Conservation (phyloP, 2,113 vertebrate genomes). For the Talpa occidentalis region DNA sequence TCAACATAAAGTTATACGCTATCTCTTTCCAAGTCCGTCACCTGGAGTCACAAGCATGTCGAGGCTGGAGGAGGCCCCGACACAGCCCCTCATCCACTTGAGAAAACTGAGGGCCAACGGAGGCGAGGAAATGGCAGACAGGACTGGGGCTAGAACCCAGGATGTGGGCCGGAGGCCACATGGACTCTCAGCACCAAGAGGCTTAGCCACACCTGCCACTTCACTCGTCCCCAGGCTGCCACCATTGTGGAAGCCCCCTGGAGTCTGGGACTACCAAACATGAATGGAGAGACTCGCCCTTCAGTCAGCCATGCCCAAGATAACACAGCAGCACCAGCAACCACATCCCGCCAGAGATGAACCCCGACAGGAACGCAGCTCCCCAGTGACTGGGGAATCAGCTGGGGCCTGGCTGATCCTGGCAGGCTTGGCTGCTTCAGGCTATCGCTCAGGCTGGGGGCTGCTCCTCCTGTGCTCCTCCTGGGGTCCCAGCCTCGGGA, state of each 20-base stretch:
- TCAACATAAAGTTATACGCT: background rate
- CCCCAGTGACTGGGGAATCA: background rate
- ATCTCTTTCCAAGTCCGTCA: background rate
- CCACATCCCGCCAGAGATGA: fast-evolving
- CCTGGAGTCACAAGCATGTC: background rate
- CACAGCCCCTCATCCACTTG: no score
- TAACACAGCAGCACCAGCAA: fast-evolving
- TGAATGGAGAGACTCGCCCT: background rate
- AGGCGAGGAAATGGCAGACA: fast-evolving
- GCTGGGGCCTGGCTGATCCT: background rate
- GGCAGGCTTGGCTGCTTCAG: no score
- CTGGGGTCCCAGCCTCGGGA: background rate
- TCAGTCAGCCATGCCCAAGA: fast-evolving
- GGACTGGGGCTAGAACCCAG: background rate
- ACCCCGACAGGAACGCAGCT: fast-evolving
- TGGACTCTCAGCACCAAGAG: background rate
- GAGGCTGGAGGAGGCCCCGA: background rate
- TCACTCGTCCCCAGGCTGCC: no score
- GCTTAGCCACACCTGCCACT: fast-evolving
- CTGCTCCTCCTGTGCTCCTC: background rate
- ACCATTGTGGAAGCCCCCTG: background rate
- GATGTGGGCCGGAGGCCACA: fast-evolving
- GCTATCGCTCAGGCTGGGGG: background rate
- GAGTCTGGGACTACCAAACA: background rate
- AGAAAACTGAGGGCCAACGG: background rate